These are phyloP conservation scores for Seriola aureovittata DNA, from an alignment of 2,113 vertebrate species.

Conservation along the genomic window DNA sequence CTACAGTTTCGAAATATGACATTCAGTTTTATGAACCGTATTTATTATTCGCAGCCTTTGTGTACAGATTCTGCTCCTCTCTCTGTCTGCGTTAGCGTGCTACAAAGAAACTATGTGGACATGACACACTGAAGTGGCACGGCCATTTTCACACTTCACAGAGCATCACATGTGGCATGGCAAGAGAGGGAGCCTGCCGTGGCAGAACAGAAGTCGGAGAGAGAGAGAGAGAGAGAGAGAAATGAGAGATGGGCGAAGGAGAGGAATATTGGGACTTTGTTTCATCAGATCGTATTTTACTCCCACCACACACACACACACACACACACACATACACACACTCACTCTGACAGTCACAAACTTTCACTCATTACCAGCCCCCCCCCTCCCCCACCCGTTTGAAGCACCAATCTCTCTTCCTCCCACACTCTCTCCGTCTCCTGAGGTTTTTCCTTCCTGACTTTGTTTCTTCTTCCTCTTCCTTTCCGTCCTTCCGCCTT, in stretches of 20 bases:
- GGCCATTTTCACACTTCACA: slow-evolving; percentile 59
- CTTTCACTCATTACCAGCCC: slow-evolving; percentile 69
- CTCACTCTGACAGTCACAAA: slow-evolving; percentile 23
- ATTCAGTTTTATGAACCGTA: not conserved
- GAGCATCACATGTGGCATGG: slow-evolving; percentile 34
- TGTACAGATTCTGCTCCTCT: not conserved
- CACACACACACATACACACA: not conserved
- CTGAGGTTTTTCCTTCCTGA: slow-evolving; percentile 68
- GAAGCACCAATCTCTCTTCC: slow-evolving; percentile 54
- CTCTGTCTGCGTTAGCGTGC: slow-evolving; percentile 1
- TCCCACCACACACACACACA: slow-evolving; percentile 14
- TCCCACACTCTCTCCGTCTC: slow-evolving; percentile 67
- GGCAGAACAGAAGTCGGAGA: not conserved
- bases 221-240: slow-evolving; percentile 7
- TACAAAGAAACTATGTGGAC: slow-evolving; percentile 34
- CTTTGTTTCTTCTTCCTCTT: slow-evolving; percentile 73
- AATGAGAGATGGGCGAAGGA: slow-evolving; percentile 14
- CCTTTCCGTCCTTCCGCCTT: slow-evolving; percentile 45
- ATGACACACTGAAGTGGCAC: slow-evolving; percentile 40
- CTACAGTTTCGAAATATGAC: slow-evolving; percentile 2
- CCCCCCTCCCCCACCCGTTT: slow-evolving; percentile 28
- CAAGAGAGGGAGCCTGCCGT: not conserved
- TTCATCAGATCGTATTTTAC: slow-evolving; percentile 48
- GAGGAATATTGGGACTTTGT: slow-evolving; percentile 27
- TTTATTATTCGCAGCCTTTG: slow-evolving; percentile 6